Evolutionary conservation across 2,888 invertebrate species (phyloP), one percentile per base, ranked within the genome.

Genomic region (Schizotus pectinicornis): DNA sequence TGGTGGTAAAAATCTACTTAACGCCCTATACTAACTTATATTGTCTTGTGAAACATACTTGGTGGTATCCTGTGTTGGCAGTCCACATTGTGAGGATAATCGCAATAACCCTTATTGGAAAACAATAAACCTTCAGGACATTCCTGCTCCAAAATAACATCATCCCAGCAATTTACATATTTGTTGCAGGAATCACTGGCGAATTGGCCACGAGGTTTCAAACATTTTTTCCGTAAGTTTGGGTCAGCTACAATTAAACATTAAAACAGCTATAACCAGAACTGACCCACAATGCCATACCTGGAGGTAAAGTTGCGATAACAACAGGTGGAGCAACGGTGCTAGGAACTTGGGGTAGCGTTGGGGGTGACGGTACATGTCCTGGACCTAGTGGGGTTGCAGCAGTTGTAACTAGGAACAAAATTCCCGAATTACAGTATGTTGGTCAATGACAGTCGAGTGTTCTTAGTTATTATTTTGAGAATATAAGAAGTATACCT

Each of bases 141-240:
- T 34, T 85, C 83, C 71, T 88, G 86, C 67, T 89, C 89, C 13
- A 85, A 80, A 0, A 85, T 86, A 65, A 83, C 82, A 0, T 85
- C 88, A 65, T 89, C 88, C 89, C 89, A 89, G 71, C 89, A 90
- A 75, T 89, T 88, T 7, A 89, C 72, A 73, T 86, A 90, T 68
- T 83, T 85, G 39, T 83, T 83, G 68, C 89, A 90, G 6, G 81
- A 76, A 0, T 82, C 81, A 6, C 86, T 85, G 0, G 88, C 84
- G 62, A 88, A 86, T 70, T 88, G 88, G 6, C 88, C 85, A 43
- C 88, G 79, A 12, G 81, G 80, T 3, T 80, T 80, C 37, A 79
- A 68, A 59, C 85, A 85, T 43, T 68, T 70, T 48, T 65, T 67
- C 36, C 60, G 61, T 14, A 77, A 56, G 46, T 38, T 41, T 6